Evolutionary conservation across 2,888 invertebrate genomes (phyloP).

Genomic region (Mythimna ferrago): DNA sequence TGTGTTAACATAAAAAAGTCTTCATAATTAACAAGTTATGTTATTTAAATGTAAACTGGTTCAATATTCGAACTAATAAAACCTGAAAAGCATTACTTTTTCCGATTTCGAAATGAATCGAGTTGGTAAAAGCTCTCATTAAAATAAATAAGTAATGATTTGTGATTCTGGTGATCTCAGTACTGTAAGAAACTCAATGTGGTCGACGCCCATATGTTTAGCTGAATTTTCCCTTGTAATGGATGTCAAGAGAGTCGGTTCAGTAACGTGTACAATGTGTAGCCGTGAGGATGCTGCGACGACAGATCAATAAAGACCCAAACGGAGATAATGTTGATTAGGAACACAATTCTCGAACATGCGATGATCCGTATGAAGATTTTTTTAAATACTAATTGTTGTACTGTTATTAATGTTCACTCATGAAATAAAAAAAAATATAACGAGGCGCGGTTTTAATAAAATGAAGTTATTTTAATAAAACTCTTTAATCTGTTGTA

Average conservation of each 20-base stretch:
- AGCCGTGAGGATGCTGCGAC: slow-evolving; percentile 78
- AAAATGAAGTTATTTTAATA: not conserved
- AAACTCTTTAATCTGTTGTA: not conserved
- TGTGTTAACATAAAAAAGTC: not conserved
- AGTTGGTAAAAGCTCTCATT: slow-evolving; percentile 10
- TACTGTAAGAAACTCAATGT: not conserved
- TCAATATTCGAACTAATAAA: slow-evolving; percentile 1
- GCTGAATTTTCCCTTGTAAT: slow-evolving; percentile 1
- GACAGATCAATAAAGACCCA: slow-evolving; percentile 82
- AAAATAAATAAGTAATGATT: not conserved
- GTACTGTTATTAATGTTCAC: not conserved
- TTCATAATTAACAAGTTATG: not conserved
- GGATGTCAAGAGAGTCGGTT: slow-evolving; percentile 19
- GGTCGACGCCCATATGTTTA: slow-evolving; percentile 1
- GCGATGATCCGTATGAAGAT: not conserved
- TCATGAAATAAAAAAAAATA: not conserved
- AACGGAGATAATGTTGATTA: slow-evolving; percentile 72
- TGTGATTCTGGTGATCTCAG: not conserved
- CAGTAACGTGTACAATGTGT: slow-evolving; percentile 36
- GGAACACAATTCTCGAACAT: slow-evolving; percentile 21
- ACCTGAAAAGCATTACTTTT: not conserved
- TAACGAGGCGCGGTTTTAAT: not conserved
- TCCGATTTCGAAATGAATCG: not conserved
- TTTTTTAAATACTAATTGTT: not conserved
- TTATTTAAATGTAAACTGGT: not conserved